Conservation (phyloP, 2,113 vertebrate species). For the Ailuropoda melanoleuca region DNA sequence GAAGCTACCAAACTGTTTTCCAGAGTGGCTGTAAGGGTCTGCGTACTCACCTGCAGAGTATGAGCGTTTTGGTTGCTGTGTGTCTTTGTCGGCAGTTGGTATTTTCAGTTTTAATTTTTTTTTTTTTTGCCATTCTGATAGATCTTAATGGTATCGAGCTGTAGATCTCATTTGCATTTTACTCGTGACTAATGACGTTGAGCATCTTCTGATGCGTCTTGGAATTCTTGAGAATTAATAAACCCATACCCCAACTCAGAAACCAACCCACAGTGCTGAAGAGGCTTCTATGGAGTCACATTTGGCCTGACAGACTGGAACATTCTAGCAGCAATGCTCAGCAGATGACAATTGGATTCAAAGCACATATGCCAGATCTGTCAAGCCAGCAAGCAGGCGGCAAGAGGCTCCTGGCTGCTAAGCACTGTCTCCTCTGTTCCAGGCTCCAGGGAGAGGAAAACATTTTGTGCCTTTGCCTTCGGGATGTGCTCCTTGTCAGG, state of each 20-base stretch:
- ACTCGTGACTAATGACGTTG: neutral
- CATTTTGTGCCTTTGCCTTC: neutral
- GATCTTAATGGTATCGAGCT: neutral
- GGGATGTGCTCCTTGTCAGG: neutral
- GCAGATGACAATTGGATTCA: neutral
- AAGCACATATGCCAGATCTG: neutral
- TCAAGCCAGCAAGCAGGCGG: neutral
- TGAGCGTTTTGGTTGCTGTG: neutral
- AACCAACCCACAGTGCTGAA: neutral
- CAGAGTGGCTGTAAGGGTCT: neutral
- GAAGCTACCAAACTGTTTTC: neutral
- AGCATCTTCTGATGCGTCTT: neutral
- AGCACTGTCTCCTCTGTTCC: neutral
- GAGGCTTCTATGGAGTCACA: neutral
- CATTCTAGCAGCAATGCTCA: neutral
- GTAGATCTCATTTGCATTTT: neutral
- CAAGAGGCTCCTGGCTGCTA: neutral
- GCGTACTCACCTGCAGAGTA: too few relatives aligned
- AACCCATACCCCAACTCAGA: neutral
- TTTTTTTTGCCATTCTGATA: neutral
- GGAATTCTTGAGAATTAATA: neutral
- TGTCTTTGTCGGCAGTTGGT: neutral
- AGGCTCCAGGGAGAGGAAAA: neutral
- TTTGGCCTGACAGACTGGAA: neutral
- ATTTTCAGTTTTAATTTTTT: neutral